Base-by-base conservation (phyloP, 2,888 invertebrate genomes). In the Tribolium freemani region DNA sequence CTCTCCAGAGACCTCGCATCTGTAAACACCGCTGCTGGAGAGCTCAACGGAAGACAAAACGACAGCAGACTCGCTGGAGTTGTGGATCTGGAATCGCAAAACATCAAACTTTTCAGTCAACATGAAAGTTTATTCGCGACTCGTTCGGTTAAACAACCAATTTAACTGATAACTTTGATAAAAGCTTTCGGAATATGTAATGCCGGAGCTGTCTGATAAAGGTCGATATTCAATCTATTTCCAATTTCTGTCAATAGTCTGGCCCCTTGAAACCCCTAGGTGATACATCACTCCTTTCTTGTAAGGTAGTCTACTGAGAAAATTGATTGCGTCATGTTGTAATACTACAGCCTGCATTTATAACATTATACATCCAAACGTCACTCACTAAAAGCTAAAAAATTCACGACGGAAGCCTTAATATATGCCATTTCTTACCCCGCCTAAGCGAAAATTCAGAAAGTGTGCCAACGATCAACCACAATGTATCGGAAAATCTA, bases 1-100 rank as follows among this genome's bases (percentile, higher is more conserved):
- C 83, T 93, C 92, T 46, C 91, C 92, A 68, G 92, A 92, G 77
- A 92, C 92, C 83, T 92, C 92, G 83, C 92, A 92, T 75, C 91
- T 88, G 86, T 92, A 92, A 72, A 90, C 86, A 60, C 93, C 93
- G 51, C 90, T 88, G 75, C 91, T 90, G 77, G 90, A 87, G 71
- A 92, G 88, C 83, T 91, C 90, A 80, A 93, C 91, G 76, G 89
- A 88, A 80, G 89, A 89, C 79, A 93, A 86, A 76, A 90, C 90
- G 72, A 93, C 92, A 78, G 90, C 88, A 78, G 88, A 90, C 82
- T 92, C 91, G 74, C 90, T 91, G 38, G 93, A 93, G 84, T 92
- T 91, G 83, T 90, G 89, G 80, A 91, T 86, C 93, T 93, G 16
- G 16, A 16, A 16, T 16, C 16, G 88, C 53, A 64, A 64, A 64